Base-by-base conservation (phyloP, 1,140 invertebrate species). In the Conopomorpha cramerella region DNA sequence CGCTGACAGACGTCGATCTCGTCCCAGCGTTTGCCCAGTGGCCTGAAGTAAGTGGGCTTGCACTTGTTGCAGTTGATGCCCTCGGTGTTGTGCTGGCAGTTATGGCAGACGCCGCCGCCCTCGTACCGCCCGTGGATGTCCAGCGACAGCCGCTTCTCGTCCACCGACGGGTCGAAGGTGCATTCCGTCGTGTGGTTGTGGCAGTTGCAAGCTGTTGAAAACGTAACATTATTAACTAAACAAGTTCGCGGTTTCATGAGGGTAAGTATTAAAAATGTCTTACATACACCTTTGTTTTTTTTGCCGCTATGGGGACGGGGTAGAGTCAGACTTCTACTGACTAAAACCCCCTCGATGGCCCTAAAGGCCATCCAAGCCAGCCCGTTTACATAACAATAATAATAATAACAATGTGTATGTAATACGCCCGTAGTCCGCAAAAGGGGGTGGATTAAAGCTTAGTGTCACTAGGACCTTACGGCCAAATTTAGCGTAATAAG, bases 11-110 rank as follows among this genome's bases (percentile, higher is more conserved):
- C 96, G 72, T 98, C 90, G 0, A 88, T 89, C 38, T 91, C 92
- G 54, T 95, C 90, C 71, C 91, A 86, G 10, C 78, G 71, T 58
- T 91, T 94, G 11, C 86, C 86, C 25, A 77, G 81, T 0, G 96
- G 95, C 35, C 93, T 80, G 64, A 86, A 99, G 76, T 82, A 99
- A 2, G 87, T 93, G 0, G 86, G 64, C 54, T 86, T 86, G 65
- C 98, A 99, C 43, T 92, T 86, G 55, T 99, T 89, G 70, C 98
- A 99, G 72, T 99, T 99, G 37, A 96, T 95, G 8, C 98, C 98
- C 55, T 93, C 86, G 0, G 98, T 99, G 60, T 98, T 93, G 64
- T 99, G 84, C 48, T 85, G 83, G 53, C 95, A 98, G 49, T 97
- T 93, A 53, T 89, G 78, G 59, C 95, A 98, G 19, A 92, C 86